Base-by-base conservation (phyloP, 1,140 invertebrate species). In the Drosophila lacteicornis region DNA sequence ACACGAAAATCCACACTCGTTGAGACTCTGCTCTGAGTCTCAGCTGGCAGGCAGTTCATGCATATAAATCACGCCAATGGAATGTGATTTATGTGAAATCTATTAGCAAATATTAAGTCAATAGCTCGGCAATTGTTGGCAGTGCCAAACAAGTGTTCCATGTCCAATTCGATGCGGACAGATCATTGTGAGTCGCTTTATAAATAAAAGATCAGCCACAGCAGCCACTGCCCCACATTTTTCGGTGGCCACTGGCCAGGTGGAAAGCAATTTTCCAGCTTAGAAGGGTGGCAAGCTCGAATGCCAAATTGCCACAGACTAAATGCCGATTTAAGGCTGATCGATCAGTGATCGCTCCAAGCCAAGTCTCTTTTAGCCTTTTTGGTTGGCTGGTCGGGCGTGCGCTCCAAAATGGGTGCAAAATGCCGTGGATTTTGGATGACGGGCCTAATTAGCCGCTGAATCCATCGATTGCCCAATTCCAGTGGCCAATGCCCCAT, bases 21-120 rank as follows among this genome's bases (percentile, higher is more conserved):
- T 7, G 56, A 61, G 75, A 33, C n/a, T 27, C 25, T 27, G 25
- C 25, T 55, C 77, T 46, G 45, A 49, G 47, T 22, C 19, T 22
- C 19, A 22, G 19, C 19, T 22, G 19, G 51, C 30, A 62, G n/a
- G 45, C 38, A 66, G 65, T 59, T 50, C 79, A 43, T 71, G 82
- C 75, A 86, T 86, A 86, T 86, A 86, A 86, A 86, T 86, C 82
- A 86, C 75, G 83, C 56, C 79, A 86, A 43, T 61, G 78, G 58
- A 59, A 71, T 79, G 75, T 86, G 82, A 86, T 86, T 86, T 86
- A 86, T 86, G 82, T 79, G 75, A 82, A 87, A 86, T 76, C 82
- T 86, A 86, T 86, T 86, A 86, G 83, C 82, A 82, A 86, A 86
- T 79, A 86, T 86, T 86, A 86, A 86, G 58, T 82, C 75, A 86